Evolutionary conservation across 1,140 invertebrate species (phyloP).

Genomic region (Lucilia sericata): DNA sequence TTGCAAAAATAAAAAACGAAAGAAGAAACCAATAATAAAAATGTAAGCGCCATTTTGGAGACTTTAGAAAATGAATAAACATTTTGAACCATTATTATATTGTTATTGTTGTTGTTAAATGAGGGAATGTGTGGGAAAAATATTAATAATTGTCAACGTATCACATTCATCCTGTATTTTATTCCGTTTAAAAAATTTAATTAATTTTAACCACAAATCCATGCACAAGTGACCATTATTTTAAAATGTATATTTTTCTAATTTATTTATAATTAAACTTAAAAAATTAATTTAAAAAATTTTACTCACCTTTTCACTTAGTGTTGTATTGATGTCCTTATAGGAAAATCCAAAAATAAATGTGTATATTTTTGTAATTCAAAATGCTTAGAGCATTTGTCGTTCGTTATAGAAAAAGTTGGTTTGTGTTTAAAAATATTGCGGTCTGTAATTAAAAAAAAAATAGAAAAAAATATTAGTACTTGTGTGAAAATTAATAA

Average conservation of each 20-base stretch:
- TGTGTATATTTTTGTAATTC: not conserved
- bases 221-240: too few species aligned
- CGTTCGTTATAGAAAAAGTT: slow-evolving; percentile 16
- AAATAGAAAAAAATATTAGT: not conserved
- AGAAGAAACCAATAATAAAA: slow-evolving; percentile 7
- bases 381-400: slow-evolving; percentile 38
- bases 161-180: too few species aligned
- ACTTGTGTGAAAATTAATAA: not conserved
- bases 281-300: too few species aligned
- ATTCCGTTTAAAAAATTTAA: too few species aligned
- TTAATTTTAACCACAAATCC: too few species aligned
- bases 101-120: too few species aligned
- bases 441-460: not conserved
- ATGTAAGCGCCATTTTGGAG: slow-evolving; percentile 18
- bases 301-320: not conserved
- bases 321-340: slow-evolving; percentile 5
- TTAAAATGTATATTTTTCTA: too few species aligned
- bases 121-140: too few species aligned
- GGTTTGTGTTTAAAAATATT: slow-evolving; percentile 4
- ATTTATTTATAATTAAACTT: too few species aligned
- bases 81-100: not conserved
- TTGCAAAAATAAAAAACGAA: not conserved
- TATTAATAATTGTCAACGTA: too few species aligned
- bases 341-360: slow-evolving; percentile 10
- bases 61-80: not conserved